Evolutionary conservation across 2,888 invertebrate genomes (phyloP), one percentile per base, ranked within the genome.

Genomic region (Autographa pulchrina): DNA sequence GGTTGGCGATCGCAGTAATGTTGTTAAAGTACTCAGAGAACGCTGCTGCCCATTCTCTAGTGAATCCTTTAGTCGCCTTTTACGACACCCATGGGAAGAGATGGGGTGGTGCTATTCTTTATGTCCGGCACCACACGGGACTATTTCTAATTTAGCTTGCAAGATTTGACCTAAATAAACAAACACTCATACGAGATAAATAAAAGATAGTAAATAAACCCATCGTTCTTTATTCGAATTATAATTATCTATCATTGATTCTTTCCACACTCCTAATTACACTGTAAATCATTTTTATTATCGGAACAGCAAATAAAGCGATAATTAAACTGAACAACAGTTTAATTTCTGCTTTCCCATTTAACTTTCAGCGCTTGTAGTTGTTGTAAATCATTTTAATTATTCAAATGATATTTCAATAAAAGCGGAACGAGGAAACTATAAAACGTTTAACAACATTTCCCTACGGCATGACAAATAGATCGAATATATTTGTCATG

Each of bases 361-460:
- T 13, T 18, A 32, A 9, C 62, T 43, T 64, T n/a, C n/a, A 65
- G 31, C 8, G 13, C 5, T 13, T 6, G 13, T 58, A 25, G 54
- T 61, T 25, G 20, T 18, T 52, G n/a, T 65, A 52, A 52, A 54
- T 38, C 16, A 62, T 56, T 38, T 59, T 18, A 54, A 60, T 60
- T 63, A 76, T 75, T 58, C 35, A 69, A 69, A 77, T 65, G 32
- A 71, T 72, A 72, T 72, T 70, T 66, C 31, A 70, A 66, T 79
- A 68, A 62, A 70, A 70, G 67, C 75, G 82, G 71, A 68, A 70
- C 62, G 18, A 60, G 64, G 76, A 79, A 79, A 48, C 64, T 60
- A 63, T 73, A 70, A 70, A 75, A 65, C 61, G 32, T 62, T 75
- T 69, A 56, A 69, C 56, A 65, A 31, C 65, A 25, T 74, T 72